Evolutionary conservation across 1,140 invertebrate genomes (phyloP), one percentile per base, ranked within the genome.

Genomic region (Cyclargus thomasi): DNA sequence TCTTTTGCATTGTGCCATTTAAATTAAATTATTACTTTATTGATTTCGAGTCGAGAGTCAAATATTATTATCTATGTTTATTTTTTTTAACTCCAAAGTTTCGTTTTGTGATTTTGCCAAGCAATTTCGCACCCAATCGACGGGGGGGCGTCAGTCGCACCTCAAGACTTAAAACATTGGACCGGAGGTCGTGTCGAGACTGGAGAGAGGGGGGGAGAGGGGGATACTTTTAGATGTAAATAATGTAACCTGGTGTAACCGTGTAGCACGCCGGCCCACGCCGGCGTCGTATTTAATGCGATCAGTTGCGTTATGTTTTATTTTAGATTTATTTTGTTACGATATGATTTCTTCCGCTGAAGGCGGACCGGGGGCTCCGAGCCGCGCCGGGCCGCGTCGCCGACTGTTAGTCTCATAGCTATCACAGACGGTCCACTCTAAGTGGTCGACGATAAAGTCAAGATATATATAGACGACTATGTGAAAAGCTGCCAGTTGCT

Each of bases 401-500:
- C n/a, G 53, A 55, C 53, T 55, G 18, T 55, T 55, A 59, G 55
- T 11, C 17, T 47, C 39, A 14, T 59, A 59, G 17, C 55, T 59
- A 59, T 59, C 55, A 59, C 55, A 59, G 20, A 59, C 55, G 17
- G 39, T 47, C 20, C 55, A 59, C 55, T 59, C 20, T 59, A 59
- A 59, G 55, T 59, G 55, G 20, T 20, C 55, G 18, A 59, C 55
- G 55, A 59, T 74, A 71, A 77, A 78, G 74, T 77, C 76, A 74
- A 74, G 67, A 75, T 74, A 81, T 82, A 75, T 77, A 75, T 75
- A 69, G 74, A 75, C 39, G 76, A 83, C 66, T 74, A 74, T 84
- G 82, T 87, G 83, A 89, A 47, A 75, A 82, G 69, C 84, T 90
- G 88, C 86, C 85, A 88, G 87, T 64, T 79, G 79, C 87, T 90